Conservation (phyloP, 2,797 vertebrate species). For the Cynopterus sphinx region DNA sequence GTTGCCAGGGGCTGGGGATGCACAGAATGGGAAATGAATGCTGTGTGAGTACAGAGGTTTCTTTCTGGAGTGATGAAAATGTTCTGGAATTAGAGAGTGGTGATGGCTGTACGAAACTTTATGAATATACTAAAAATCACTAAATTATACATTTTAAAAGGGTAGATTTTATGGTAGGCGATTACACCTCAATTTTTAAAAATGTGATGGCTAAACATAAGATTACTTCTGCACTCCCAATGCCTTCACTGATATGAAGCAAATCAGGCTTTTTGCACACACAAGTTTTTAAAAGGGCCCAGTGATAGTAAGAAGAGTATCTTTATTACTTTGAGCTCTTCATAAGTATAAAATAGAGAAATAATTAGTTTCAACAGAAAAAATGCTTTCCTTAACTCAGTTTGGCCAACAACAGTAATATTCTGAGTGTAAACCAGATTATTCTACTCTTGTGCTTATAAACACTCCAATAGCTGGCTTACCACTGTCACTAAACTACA, state of each 20-base stretch:
- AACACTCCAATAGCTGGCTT: not conserved
- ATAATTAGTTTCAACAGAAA: not conserved
- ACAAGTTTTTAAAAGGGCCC: not conserved
- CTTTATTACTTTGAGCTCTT: not conserved
- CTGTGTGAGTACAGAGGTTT: not conserved
- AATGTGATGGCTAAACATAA: constrained; percentile 1
- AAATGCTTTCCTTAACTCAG: constrained; percentile 30
- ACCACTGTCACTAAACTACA: not conserved
- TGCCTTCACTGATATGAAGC: not conserved
- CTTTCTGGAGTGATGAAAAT: constrained; percentile 28
- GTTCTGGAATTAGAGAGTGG: constrained; percentile 12
- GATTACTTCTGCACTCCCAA: constrained; percentile 48
- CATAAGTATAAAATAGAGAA: not conserved
- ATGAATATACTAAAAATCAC: constrained; percentile 11
- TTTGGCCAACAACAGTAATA: not conserved
- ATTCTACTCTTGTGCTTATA: not conserved
- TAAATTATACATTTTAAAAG: not conserved
- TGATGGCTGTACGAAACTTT: not conserved
- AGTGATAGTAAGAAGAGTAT: not conserved
- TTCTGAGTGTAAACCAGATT: not conserved
- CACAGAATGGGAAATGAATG: not conserved
- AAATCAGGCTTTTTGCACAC: not conserved
- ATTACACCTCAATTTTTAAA: constrained; percentile 8
- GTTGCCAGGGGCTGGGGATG: not conserved
- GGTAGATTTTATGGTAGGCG: not conserved